Evolutionary conservation across 2,113 vertebrate genomes (phyloP), one percentile per base, ranked within the genome.

Genomic region (Tylochromis polylepis): DNA sequence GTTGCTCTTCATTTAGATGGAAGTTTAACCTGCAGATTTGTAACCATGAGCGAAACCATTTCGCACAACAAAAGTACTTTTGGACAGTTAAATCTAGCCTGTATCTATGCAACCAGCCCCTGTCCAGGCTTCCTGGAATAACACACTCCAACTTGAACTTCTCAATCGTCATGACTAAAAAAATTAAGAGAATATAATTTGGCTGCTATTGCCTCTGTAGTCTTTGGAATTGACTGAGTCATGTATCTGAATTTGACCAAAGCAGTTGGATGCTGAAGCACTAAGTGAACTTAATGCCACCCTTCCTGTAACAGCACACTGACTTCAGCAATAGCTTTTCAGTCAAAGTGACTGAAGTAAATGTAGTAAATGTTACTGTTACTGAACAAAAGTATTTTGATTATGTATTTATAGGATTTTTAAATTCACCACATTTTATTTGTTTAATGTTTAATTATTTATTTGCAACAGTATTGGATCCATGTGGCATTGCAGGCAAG

Each of bases 401-500:
- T 85, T 59, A 51, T 86, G 15, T 31, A 81, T 82, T 81, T 38
- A 81, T 24, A 5, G 24, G 67, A 70, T 86, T 75, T 49, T 57
- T 81, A 57, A 38, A 78, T 41, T 67, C 24, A 46, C 41, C 29
- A 27, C 3, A 0, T 78, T 4, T 75, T 77, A 77, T 79, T 86
- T 15, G 62, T 81, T 84, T 51, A 10, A 34, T 78, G 59, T 82
- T 36, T 59, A 43, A 85, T 82, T 77, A 51, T 31, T 77, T 53
- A 77, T 91, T 38, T 65, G 46, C 58, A 88, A 83, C 72, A 89
- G 85, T 81, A 62, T 78, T 84, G 55, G 53, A 92, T 85, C 77
- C 62, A 81, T 82, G 72, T 91, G 89, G 84, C 89, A 88, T 93
- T 87, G 65, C 59, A 93, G 85, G 87, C 59, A 84, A 82, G 79